Evolutionary conservation across 2,113 vertebrate genomes (phyloP), one percentile per base, ranked within the genome.

Genomic region (Zeus faber): DNA sequence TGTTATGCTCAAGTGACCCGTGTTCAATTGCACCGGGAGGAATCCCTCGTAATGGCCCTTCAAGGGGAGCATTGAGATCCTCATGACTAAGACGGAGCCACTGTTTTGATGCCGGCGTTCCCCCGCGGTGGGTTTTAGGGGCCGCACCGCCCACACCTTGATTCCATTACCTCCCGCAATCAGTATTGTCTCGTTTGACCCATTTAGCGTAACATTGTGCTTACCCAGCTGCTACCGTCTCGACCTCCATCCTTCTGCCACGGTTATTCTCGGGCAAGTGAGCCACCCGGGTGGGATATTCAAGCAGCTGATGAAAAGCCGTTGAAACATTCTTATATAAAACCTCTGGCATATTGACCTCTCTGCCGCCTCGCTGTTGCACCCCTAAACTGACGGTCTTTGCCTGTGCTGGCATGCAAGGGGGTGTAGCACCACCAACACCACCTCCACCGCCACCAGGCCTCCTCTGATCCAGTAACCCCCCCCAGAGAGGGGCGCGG

Each of bases 151-250:
- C 76, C 72, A 76, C 84, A 70, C 65, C 65, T 67, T 45, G 6
- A 33, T 64, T 63, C 33, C 35, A 52, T 61, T 77, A 59, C 70
- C 74, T 72, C 67, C 72, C 70, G 80, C 72, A 76, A 81, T 85
- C 70, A 85, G 55, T 9, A 16, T 63, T 54, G 80, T 80, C 83
- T 83, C 76, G 10, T 85, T 80, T 82, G 79, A 77, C 74, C 72
- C 82, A 85, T 85, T 84, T 67, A 64, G 64, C 67, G 62, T 47
- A 80, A 79, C 72, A 81, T 84, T 82, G 72, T 80, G 78, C 82
- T 85, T 73, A 79, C 64, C 50, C 72, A 81, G 74, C 80, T 76
- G 67, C 21, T 68, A n/a, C n/a, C n/a, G n/a, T n/a, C n/a, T n/a
- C n/a, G n/a, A n/a, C n/a, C n/a, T n/a, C n/a, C n/a, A n/a, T n/a